These are phyloP conservation scores for Epizoanthus illoricatus DNA, from an alignment of 92 coral and sea anemone genomes.

Conservation along the genomic window DNA sequence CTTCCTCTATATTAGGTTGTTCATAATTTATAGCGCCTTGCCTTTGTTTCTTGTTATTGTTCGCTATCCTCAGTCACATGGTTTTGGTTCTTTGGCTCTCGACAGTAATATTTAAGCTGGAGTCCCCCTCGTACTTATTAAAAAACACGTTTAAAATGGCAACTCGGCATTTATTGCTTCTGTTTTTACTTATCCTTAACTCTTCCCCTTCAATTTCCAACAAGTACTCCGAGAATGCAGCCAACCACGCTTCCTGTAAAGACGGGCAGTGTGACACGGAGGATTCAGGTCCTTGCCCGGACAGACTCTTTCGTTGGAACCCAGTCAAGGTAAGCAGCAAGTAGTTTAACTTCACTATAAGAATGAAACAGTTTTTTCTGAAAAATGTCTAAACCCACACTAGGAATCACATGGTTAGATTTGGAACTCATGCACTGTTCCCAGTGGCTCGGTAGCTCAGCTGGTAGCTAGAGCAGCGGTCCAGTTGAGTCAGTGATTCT, in stretches of 20 bases:
- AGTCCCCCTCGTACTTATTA: not conserved
- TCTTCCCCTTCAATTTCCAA: not conserved
- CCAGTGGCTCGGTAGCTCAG: no score
- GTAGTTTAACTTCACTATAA: not conserved
- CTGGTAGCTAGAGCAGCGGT: no score
- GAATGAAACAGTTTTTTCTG: not conserved
- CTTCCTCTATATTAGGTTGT: not conserved
- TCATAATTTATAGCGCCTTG: not conserved
- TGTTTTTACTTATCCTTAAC: not conserved
- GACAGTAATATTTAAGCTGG: not conserved
- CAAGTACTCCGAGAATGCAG: not conserved
- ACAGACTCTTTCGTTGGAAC: constrained; percentile 85
- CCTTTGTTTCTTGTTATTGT: constrained; percentile 11
- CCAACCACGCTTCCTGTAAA: not conserved
- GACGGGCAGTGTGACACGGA: constrained; percentile 4
- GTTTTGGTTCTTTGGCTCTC: not conserved
- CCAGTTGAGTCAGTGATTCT: no score
- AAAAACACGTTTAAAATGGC: not conserved
- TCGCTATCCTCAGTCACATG: constrained; percentile 2
- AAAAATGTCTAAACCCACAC: not conserved
- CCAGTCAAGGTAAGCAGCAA: constrained; percentile 73
- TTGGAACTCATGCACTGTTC: no score
- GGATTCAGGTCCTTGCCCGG: constrained; percentile 28
- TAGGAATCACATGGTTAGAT: not conserved
- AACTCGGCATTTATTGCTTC: not conserved